phyloP scores from a whole-genome alignment of 2,797 vertebrate genomes.

The Chromobotia macracanthus region DNA sequence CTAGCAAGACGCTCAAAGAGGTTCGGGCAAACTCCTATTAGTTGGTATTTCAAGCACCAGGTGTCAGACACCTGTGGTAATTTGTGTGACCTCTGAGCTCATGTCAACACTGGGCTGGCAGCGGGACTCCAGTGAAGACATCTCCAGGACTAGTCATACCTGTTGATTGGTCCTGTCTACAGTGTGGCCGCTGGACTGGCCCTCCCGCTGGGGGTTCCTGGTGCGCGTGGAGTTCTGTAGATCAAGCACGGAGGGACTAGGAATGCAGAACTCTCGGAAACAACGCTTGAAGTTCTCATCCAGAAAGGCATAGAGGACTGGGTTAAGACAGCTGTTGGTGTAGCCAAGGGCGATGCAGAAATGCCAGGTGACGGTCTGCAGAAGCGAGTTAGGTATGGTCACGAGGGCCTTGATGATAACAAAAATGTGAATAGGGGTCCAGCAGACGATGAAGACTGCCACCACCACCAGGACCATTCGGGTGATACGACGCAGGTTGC shows the following conservation, averaged over 20 bases:
- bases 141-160: conserved; percentile 96
- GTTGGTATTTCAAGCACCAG: not conserved
- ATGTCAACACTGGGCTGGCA: conserved; percentile 77
- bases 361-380: conserved; percentile 97
- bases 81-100: conserved; percentile 84
- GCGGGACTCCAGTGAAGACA: conserved; percentile 82
- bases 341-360: conserved; percentile 98
- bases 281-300: conserved; percentile 99
- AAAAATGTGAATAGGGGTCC: conserved; percentile 98
- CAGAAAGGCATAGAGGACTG: conserved; percentile 96
- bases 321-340: conserved; percentile 96
- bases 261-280: conserved; percentile 96
- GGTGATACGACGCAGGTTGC: conserved; percentile 94
- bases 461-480: conserved; percentile 98
- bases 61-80: conserved; percentile 79
- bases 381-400: conserved; percentile 89
- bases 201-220: conserved; percentile 81
- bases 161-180: conserved; percentile 92
- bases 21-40: not conserved
- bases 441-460: conserved; percentile 96
- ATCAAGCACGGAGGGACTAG: conserved; percentile 87
- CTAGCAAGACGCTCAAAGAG: conserved; percentile 11
- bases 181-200: conserved; percentile 87
- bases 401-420: conserved; percentile 95
- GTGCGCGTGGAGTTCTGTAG: conserved; percentile 90